Evolutionary conservation across 1,140 invertebrate species (phyloP), one percentile per base, ranked within the genome.

Genomic region (Lamellibrachia luymesi): DNA sequence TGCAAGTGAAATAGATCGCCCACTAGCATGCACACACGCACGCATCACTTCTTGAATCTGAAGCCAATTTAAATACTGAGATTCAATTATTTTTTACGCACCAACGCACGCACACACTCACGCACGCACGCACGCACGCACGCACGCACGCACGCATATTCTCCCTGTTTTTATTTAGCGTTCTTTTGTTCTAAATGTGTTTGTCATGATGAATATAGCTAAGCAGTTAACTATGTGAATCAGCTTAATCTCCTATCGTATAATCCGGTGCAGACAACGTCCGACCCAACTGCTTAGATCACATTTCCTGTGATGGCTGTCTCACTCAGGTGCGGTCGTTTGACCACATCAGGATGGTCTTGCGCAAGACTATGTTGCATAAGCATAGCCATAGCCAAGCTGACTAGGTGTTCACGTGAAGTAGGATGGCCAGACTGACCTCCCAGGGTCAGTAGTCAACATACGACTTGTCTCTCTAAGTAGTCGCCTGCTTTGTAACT

Each of bases 21-120:
- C 93, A 92, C 50, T 50, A 27, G 89, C 92, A 92, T 22, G 50
- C 92, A 56, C 92, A 50, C 56, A 92, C 56, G 22, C 90, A 91
- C 90, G 50, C 90, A 91, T 2, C 17, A 17, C 17, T 22, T 90
- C 17, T 90, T n/a, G 17, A n/a, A 22, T n/a, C 80, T 22, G 0
- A n/a, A 90, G n/a, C 17, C 17, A 90, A 90, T 22, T n/a, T 17
- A 90, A 22, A 90, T 90, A 90, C 17, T 90, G 80, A 90, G 80
- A 90, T 17, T 51, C 1, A 51, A 92, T 7, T 51, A 17, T n/a
- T 7, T 51, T 25, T 51, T n/a, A 92, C n/a, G 49, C 56, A 92
- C 51, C 51, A 4, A 92, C 51, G 80, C 17, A 92, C 51, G 38
- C 25, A 92, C 2, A 80, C 17, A 92, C 17, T 51, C n/a, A 80